Evolutionary conservation across 2,113 vertebrate genomes (phyloP), one percentile per base, ranked within the genome.

Genomic region (Nettapus auritus): DNA sequence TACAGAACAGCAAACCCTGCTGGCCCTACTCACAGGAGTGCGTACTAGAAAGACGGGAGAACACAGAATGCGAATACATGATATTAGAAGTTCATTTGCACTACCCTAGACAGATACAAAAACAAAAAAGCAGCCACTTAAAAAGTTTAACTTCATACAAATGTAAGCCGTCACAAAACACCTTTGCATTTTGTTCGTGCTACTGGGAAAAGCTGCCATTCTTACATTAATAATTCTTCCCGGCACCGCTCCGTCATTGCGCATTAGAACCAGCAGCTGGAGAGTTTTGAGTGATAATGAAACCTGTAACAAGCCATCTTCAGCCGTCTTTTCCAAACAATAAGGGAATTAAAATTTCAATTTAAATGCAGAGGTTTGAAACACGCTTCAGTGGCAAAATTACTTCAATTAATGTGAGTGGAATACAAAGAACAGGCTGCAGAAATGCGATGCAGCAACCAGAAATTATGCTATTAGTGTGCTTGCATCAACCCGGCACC

Each of bases 261-360:
- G 97, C 98, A 98, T 98, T 98, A 98, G 97, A 98, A 97, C 95
- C 97, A 97, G 98, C 98, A 98, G 98, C 97, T 98, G 98, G 98
- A 98, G 98, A 98, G 98, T 97, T 98, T 13, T 93, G 97, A 98
- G 98, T 98, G 98, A 98, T 98, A 98, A 98, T 98, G 98, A 98
- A 98, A 98, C 98, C 98, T 98, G 98, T 98, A 98, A 98, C 98
- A 98, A 98, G 97, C 97, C 97, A 98, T 98, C 98, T 98, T 98
- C 97, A 93, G 96, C 97, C 62, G 33, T 96, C 98, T 98, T 98
- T 94, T 97, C 97, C 98, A 98, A 98, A 98, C 98, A 98, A 98
- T 98, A 94, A 98, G 98, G 98, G 98, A 98, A 98, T 98, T 98
- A 98, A 98, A 98, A 98, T 98, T 98, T 98, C 98, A 98, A 98